phyloP scores from a whole-genome alignment of 2,888 invertebrate genomes.

The Pasiphila rectangulata region DNA sequence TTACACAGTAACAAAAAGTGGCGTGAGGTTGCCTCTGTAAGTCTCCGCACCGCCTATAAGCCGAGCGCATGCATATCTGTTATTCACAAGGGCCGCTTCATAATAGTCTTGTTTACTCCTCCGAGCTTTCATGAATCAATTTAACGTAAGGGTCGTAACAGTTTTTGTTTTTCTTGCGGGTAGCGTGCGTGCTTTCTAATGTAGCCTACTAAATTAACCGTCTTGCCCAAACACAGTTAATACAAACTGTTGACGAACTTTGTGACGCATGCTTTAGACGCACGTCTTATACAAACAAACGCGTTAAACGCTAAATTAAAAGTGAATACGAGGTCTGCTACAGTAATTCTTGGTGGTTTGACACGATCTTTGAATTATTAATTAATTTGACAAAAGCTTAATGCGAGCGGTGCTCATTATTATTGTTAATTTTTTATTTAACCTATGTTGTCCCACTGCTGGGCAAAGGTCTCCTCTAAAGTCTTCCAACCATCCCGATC shows the following conservation, averaged over 20 bases:
- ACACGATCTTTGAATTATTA: neutral
- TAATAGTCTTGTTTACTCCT: conserved; percentile 31
- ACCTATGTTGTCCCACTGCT: too few species aligned
- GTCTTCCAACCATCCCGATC: too few species aligned
- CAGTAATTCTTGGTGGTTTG: conserved; percentile 2
- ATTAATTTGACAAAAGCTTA: neutral
- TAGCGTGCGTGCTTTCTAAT: conserved; percentile 64
- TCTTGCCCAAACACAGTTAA: conserved; percentile 57
- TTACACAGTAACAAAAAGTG: neutral
- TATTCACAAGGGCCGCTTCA: conserved; percentile 24
- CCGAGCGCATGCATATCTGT: conserved; percentile 24
- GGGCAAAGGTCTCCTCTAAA: too few species aligned
- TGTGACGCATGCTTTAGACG: conserved; percentile 44
- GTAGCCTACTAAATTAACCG: conserved; percentile 59
- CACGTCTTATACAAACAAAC: conserved; percentile 35
- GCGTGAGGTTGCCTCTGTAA: neutral
- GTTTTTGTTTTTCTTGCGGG: conserved; percentile 54
- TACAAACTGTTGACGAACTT: conserved; percentile 59
- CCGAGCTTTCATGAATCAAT: conserved; percentile 22
- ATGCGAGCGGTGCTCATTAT: neutral
- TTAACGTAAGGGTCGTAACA: conserved; percentile 30
- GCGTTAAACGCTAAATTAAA: conserved; percentile 38
- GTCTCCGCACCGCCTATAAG: neutral
- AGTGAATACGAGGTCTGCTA: conserved; percentile 28
- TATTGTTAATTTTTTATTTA: too few species aligned